Evolutionary conservation across 2,888 invertebrate species (phyloP).

Genomic region (Tethea ocularis): DNA sequence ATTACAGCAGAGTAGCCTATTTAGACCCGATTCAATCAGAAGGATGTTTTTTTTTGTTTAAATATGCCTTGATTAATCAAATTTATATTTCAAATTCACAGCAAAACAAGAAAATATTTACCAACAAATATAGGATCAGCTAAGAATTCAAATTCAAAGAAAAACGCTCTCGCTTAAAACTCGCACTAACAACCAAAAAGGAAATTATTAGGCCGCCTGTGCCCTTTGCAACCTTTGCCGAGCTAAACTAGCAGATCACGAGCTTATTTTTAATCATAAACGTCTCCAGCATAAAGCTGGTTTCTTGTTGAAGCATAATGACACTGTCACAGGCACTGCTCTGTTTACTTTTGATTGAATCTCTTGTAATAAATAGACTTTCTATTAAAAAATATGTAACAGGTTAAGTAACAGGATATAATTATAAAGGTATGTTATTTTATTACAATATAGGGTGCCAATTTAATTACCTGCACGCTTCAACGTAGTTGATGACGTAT

Average conservation of each 20-base stretch:
- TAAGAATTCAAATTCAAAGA: neutral
- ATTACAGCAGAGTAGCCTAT: no score
- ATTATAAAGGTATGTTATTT: no score
- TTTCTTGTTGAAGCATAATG: constrained; percentile 41
- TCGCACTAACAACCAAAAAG: constrained; percentile 47
- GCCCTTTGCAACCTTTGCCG: constrained; percentile 62
- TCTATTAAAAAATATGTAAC: neutral
- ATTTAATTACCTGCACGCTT: no score
- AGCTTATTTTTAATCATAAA: constrained; percentile 74
- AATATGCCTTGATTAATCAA: no score
- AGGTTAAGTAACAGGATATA: no score
- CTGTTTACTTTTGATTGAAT: neutral
- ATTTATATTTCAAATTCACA: no score
- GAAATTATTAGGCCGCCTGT: constrained; percentile 70
- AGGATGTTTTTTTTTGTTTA: no score
- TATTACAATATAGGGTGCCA: no score
- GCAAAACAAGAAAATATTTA: no score
- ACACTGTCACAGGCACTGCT: constrained; percentile 41
- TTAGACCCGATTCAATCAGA: no score
- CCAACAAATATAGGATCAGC: no score
- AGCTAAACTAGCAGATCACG: constrained; percentile 58
- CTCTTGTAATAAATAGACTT: neutral
- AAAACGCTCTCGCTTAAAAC: constrained; percentile 10
- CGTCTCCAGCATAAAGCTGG: constrained; percentile 58
- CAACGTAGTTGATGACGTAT: no score